A percentile compares a stretch with the other conserved stretches of the same genome.
Evolutionary conservation across 2,113 vertebrate species (phyloP).

Genomic region (Otocyon megalotis): DNA sequence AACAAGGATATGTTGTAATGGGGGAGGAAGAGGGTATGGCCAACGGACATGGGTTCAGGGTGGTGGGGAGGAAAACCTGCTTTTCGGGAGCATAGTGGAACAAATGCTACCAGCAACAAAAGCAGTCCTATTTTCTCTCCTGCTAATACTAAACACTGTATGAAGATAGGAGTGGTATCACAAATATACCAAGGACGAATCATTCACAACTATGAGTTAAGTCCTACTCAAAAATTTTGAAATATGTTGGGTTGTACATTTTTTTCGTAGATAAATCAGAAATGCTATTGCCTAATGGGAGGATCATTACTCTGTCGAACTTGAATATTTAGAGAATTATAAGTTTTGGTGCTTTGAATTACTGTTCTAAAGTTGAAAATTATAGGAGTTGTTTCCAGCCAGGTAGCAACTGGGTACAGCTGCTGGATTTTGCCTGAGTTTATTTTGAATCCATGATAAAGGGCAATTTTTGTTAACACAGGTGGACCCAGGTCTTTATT

Average conservation of each 20-base stretch:
- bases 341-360: neutral
- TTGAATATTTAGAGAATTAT: slow-evolving; percentile 13
- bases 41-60: no score
- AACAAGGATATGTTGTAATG: neutral
- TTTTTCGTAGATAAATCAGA: neutral
- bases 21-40: neutral
- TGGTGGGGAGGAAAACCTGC: neutral
- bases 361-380: slow-evolving; percentile 20
- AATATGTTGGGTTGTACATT: neutral
- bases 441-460: slow-evolving; percentile 40
- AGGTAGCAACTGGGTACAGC: neutral
- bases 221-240: neutral
- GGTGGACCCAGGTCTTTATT: neutral
- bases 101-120: neutral
- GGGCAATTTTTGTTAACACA: slow-evolving; percentile 1
- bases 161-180: neutral
- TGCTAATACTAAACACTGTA: neutral
- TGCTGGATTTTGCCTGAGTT: neutral
- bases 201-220: neutral
- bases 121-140: neutral
- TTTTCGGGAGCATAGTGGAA: neutral
- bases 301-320: neutral
- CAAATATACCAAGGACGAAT: neutral
- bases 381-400: neutral
- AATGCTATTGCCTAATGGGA: neutral